Conservation (phyloP, 92 coral and sea anemone species). For the Parazoanthus darwini region DNA sequence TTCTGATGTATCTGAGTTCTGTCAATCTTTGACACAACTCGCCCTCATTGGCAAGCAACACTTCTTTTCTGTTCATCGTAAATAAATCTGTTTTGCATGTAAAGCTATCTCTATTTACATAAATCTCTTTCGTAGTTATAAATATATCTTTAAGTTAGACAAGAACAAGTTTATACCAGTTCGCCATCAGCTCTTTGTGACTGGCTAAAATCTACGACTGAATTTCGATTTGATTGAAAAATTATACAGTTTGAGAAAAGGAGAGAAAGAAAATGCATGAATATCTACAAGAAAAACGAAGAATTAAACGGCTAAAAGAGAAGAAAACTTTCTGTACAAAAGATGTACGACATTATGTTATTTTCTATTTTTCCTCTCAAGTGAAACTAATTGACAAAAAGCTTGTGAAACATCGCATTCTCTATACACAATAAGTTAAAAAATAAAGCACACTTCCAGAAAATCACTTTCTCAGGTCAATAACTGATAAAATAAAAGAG, state of each 20-base stretch:
- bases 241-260: not conserved
- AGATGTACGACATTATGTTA: not conserved
- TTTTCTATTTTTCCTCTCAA: not conserved
- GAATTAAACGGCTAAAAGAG: not conserved
- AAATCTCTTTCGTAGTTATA: not conserved
- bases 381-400: not conserved
- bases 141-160: not conserved
- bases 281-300: not conserved
- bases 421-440: no score
- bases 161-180: not conserved
- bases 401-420: not conserved
- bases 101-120: conserved; percentile 13
- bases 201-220: not conserved
- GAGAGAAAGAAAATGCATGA: not conserved
- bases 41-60: not conserved
- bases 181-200: not conserved
- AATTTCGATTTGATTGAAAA: not conserved
- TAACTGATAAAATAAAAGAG: not conserved
- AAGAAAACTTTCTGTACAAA: not conserved
- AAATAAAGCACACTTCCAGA: not conserved
- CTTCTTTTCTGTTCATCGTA: not conserved
- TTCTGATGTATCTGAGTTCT: not conserved
- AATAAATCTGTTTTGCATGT: conserved; percentile 6
- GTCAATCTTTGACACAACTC: not conserved
- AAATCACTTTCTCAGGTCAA: not conserved